A percentile compares a stretch with the other conserved stretches of the same genome.
Conservation (phyloP, 2,888 invertebrate species). For the Clepsis dumicolana region DNA sequence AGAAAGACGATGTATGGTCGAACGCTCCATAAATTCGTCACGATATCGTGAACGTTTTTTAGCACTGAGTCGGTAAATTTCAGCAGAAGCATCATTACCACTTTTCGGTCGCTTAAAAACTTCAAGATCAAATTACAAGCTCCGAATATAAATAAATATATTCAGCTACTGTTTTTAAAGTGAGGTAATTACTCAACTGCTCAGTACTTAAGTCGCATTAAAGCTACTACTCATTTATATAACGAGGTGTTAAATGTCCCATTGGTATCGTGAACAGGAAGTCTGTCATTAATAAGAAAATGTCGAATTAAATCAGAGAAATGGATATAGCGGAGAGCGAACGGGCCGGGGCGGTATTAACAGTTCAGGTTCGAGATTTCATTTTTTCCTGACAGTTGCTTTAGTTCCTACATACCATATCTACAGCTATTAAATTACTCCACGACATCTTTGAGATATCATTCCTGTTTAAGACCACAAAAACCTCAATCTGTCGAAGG, state of each 20-base stretch:
- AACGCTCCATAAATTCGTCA: too few relatives aligned
- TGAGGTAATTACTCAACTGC: slow-evolving; percentile 35
- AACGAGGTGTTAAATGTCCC: slow-evolving; percentile 41
- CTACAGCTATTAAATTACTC: neutral
- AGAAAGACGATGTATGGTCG: too few relatives aligned
- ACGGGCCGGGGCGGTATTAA: slow-evolving; percentile 26
- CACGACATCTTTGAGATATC: neutral
- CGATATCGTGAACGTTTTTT: too few relatives aligned
- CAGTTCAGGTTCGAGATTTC: slow-evolving; percentile 22
- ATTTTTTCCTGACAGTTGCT: slow-evolving; percentile 16
- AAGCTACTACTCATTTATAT: slow-evolving; percentile 35
- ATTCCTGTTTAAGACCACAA: neutral
- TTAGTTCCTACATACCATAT: slow-evolving; percentile 31
- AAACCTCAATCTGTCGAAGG: neutral
- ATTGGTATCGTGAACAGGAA: slow-evolving; percentile 32
- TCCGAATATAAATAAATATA: slow-evolving; percentile 22
- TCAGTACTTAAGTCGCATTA: slow-evolving; percentile 39
- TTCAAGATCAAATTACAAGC: slow-evolving; percentile 5
- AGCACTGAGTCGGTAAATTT: neutral
- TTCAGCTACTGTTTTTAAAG: slow-evolving; percentile 36
- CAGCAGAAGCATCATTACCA: neutral
- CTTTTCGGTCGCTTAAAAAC: neutral
- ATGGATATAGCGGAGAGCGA: slow-evolving; percentile 33
- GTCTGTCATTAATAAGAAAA: slow-evolving; percentile 41
- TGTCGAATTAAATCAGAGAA: slow-evolving; percentile 44